These are phyloP conservation scores for Sminthurides aquaticus DNA, from an alignment of 2,888 invertebrate genomes.

Conservation along the genomic window DNA sequence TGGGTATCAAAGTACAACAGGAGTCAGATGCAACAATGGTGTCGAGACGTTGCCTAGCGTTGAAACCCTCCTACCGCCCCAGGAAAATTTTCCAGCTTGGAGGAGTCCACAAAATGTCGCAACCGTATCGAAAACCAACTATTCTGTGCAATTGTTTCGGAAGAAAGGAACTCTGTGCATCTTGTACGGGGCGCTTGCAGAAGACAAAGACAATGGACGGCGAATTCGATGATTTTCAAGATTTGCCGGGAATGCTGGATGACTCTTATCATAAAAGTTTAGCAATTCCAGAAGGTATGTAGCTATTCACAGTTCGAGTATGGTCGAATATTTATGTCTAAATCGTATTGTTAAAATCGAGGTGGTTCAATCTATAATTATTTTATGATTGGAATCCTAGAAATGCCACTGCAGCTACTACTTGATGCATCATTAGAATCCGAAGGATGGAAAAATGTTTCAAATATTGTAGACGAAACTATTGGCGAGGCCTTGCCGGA, in stretches of 20 bases:
- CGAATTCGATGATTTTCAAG: constrained; percentile 25
- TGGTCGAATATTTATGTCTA: background rate
- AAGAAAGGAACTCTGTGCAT: constrained; percentile 32
- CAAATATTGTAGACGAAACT: constrained; percentile 2
- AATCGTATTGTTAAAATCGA: background rate
- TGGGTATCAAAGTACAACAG: constrained; percentile 28
- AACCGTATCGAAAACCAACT: constrained; percentile 22
- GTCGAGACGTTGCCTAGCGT: constrained; percentile 30
- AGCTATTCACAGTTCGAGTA: background rate
- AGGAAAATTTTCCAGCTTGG: constrained; percentile 38
- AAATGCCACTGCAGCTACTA: constrained; percentile 17
- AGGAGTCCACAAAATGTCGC: constrained; percentile 35
- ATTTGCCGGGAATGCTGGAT: constrained; percentile 29
- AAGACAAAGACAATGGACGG: constrained; percentile 27
- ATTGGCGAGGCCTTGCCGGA: constrained; percentile 12
- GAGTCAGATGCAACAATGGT: constrained; percentile 23
- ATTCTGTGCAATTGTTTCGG: constrained; percentile 33
- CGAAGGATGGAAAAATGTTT: constrained; percentile 17
- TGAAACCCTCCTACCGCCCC: constrained; percentile 27
- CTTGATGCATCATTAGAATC: constrained; percentile 15
- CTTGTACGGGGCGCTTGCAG: constrained; percentile 30
- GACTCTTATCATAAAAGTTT: constrained; percentile 32
- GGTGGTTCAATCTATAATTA: background rate
- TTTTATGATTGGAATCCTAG: background rate
- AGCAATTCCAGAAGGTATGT: constrained; percentile 30